Evolutionary conservation across 1,140 invertebrate genomes (phyloP), one percentile per base, ranked within the genome.

Genomic region (Augochlora pura): DNA sequence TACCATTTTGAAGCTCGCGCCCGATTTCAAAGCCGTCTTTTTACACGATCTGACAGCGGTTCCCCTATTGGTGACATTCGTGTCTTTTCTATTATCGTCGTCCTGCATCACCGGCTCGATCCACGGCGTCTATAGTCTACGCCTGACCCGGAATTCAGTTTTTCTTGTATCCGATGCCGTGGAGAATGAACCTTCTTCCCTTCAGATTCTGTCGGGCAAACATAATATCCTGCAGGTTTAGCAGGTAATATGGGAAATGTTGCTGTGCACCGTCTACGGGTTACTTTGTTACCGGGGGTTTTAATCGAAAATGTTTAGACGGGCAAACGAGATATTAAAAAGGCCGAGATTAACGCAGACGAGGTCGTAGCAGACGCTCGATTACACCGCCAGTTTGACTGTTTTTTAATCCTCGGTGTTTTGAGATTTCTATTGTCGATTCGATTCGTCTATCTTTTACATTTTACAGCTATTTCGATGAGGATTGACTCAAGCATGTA

Each of bases 1-100:
- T 87, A 87, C 85, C 86, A 87, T 87, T 87, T 87, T 87, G 85
- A 87, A 70, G 80, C 76, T 71, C 77, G 81, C 74, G 72, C 77
- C 68, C 76, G 46, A 57, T 75, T 82, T 82, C 74, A 86, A 85
- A 85, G 75, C 74, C 69, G 60, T 65, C 74, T 84, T 85, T 85
- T 74, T 80, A 62, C 72, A 52, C 57, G 62, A 64, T 57, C 77
- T 75, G 82, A 69, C 72, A 74, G 23, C 64, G 59, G 52, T 77
- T 64, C 60, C 71, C 63, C 70, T 83, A 83, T 81, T 72, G 80
- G 54, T 54, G 78, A 70, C 74, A 82, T 79, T 85, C 76, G 76
- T 62, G 46, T 71, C 76, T 68, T 71, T 71, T 77, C 57, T 64
- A 63, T 77, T 71, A 77, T 72, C 69, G 57, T 46, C 39, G 69